Conservation (phyloP, 2,888 invertebrate species). For the Sisyra nigra region DNA sequence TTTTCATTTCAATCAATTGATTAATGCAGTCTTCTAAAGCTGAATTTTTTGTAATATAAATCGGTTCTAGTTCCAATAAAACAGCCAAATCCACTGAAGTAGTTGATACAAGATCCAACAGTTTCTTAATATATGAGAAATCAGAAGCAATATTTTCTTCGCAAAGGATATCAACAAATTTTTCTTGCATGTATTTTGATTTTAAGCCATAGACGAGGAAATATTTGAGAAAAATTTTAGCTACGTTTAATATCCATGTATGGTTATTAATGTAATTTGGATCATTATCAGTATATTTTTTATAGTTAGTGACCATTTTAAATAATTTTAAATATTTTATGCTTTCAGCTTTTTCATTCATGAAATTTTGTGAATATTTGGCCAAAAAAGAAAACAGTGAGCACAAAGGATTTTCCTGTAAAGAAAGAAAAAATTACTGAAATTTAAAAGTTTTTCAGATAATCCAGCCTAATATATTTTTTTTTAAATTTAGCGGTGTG, state of each 20-base stretch:
- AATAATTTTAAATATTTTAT: constrained; percentile 25
- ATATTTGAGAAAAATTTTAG: constrained; percentile 40
- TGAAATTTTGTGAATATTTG: constrained; percentile 16
- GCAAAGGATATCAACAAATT: constrained; percentile 41
- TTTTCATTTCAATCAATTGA: constrained; percentile 30
- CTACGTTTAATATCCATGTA: constrained; percentile 35
- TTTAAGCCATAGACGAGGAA: constrained; percentile 42
- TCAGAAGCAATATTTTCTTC: constrained; percentile 35
- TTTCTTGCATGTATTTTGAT: constrained; percentile 44
- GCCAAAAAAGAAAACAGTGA: constrained; percentile 40
- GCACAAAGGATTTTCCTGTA: constrained; percentile 46
- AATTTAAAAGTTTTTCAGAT: constrained; percentile 5
- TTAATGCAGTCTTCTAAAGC: constrained; percentile 38
- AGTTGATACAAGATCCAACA: constrained; percentile 39
- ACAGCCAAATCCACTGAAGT: constrained; percentile 33
- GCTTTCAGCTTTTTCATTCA: constrained; percentile 14
- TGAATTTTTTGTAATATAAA: constrained; percentile 18
- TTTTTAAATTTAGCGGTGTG: no score
- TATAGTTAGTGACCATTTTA: constrained; percentile 18
- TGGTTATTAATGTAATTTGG: constrained; percentile 33
- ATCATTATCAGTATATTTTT: constrained; percentile 25
- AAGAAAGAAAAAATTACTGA: constrained; percentile 15
- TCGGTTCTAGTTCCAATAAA: constrained; percentile 19
- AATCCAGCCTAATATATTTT: no score
- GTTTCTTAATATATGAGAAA: constrained; percentile 28